These are phyloP conservation scores for Oeneis ivallda DNA, from an alignment of 2,888 invertebrate species.

Conservation along the genomic window DNA sequence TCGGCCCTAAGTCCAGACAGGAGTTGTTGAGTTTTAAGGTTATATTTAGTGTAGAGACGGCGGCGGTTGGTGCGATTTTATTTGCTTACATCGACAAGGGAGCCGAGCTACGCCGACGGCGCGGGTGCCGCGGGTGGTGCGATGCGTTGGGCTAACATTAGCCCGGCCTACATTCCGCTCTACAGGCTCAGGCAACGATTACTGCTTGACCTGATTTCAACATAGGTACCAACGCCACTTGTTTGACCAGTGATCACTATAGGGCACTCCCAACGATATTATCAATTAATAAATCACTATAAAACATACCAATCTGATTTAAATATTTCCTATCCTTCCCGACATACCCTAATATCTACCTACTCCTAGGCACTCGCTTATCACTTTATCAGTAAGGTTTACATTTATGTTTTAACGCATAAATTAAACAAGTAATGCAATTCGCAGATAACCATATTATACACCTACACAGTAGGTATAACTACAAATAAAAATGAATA, in stretches of 20 bases:
- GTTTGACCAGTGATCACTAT: slow-evolving; percentile 7
- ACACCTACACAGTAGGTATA: background rate
- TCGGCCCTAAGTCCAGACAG: background rate
- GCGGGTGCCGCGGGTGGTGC: slow-evolving; percentile 45
- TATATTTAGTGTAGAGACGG: slow-evolving; percentile 47
- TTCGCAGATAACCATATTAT: background rate
- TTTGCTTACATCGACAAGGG: slow-evolving; percentile 60
- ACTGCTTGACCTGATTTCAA: slow-evolving; percentile 71
- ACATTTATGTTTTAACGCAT: slow-evolving; percentile 1
- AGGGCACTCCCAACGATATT: background rate
- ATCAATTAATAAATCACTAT: background rate
- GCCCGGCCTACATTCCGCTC: slow-evolving; percentile 71
- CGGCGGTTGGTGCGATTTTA: slow-evolving; percentile 41
- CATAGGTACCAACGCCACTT: slow-evolving; percentile 25
- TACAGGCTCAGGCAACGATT: slow-evolving; percentile 62
- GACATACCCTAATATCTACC: background rate
- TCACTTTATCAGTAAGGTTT: slow-evolving; percentile 4
- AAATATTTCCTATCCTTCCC: no score
- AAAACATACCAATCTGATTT: background rate
- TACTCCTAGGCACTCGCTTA: background rate
- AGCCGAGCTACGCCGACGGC: slow-evolving; percentile 38
- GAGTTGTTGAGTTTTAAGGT: slow-evolving; percentile 34
- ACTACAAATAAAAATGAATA: background rate
- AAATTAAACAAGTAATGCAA: slow-evolving; percentile 1
- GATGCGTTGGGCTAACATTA: slow-evolving; percentile 70